Evolutionary conservation across 2,113 vertebrate species (phyloP), one percentile per base, ranked within the genome.

Genomic region (Centropristis striata): DNA sequence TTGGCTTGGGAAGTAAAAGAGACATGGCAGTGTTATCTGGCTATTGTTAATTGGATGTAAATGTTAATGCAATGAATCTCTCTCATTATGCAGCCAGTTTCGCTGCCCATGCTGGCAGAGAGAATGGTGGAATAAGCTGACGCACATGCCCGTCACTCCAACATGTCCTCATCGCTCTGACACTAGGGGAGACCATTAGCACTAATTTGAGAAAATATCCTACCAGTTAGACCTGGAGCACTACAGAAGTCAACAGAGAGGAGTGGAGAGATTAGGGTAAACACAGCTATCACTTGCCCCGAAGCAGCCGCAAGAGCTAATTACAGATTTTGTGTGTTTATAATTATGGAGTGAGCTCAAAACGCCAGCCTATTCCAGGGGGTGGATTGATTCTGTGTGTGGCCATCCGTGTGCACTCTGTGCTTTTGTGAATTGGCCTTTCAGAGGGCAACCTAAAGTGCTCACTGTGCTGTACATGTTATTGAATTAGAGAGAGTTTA

Each of bases 241-340:
- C 51, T 64, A 65, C 77, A 89, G 90, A 89, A 88, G 79, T 80
- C 79, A 88, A 80, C 64, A 12, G 84, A 91, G 78, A 82, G 32
- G 86, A 89, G 80, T 50, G 1, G 3, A 84, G 58, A 77, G 80
- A 88, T 90, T 67, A 89, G 81, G 58, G 82, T 78, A 90, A 90
- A 91, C 82, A 80, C 69, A 73, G 85, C 83, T 72, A 81, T 82
- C 67, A 84, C 61, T 89, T 80, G 71, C 87, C 90, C 93, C 8
- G 61, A 25, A 88, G 93, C 79, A 75, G 71, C 71, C 72, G 41
- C 60, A 74, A 75, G 80, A 90, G 81, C 88, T 92, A 93, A 94
- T 94, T 94, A 94, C 90, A 88, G 80, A 92, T 93, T 91, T 93
- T 80, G 83, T 86, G 88, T 90, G 91, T 92, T 93, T 88, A 85